These are phyloP conservation scores for Ochotona curzoniae DNA, from an alignment of 2,113 vertebrate genomes.

Conservation along the genomic window DNA sequence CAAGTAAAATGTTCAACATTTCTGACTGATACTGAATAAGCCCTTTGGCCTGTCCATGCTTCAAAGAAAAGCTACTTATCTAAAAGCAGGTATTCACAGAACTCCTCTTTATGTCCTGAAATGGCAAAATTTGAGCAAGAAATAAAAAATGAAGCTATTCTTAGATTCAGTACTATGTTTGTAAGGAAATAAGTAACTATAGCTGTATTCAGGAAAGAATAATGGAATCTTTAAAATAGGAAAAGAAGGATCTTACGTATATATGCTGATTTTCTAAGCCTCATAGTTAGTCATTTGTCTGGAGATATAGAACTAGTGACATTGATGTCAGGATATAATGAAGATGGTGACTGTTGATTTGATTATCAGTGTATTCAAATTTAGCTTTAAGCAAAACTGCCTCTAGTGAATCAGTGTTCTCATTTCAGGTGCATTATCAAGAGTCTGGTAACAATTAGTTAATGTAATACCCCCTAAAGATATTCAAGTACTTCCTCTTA, in stretches of 20 bases:
- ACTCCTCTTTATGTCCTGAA: not conserved
- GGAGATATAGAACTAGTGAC: not conserved
- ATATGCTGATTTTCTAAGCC: not conserved
- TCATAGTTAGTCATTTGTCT: not conserved
- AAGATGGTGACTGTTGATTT: not conserved
- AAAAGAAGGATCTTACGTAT: not conserved
- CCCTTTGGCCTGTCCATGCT: not conserved
- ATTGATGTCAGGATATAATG: not conserved
- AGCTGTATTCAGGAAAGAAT: not conserved
- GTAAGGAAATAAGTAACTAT: not conserved
- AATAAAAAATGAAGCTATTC: not conserved
- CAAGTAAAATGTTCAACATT: not conserved
- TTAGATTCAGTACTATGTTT: not conserved
- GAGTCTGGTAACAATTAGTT: not conserved
- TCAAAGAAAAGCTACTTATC: not conserved
- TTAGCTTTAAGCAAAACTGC: constrained; percentile 26
- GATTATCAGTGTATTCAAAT: not conserved
- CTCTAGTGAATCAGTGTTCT: not conserved
- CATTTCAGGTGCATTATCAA: constrained; percentile 10
- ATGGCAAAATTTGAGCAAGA: not conserved
- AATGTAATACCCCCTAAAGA: not conserved
- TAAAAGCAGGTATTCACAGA: not conserved
- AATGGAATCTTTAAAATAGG: not conserved
- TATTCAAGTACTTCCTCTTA: not conserved
- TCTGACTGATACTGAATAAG: not conserved